A percentile compares a stretch with the other conserved stretches of the same genome.
Conservation (phyloP, 2,888 invertebrate genomes). For the Campoletis raptor region DNA sequence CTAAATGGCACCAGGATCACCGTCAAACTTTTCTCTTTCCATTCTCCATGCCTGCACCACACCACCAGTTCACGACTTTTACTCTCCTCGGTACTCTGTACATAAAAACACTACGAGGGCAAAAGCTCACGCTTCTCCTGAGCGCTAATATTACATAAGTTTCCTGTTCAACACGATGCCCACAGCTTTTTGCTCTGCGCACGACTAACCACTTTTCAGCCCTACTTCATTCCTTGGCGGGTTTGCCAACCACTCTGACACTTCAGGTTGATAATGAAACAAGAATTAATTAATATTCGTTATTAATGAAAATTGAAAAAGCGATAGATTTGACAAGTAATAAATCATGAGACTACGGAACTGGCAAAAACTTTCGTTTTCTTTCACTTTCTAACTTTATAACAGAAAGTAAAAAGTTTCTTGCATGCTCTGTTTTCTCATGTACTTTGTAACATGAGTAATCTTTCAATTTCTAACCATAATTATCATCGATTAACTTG, state of each 20-base stretch:
- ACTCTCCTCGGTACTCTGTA: constrained; percentile 12
- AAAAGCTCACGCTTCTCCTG: constrained; percentile 44
- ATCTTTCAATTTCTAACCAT: not conserved
- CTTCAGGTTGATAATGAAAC: not conserved
- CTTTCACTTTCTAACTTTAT: not conserved
- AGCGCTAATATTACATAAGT: constrained; percentile 52
- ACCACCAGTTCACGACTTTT: constrained; percentile 52
- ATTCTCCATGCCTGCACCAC: constrained; percentile 16
- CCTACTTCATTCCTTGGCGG: constrained; percentile 1
- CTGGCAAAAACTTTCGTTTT: not conserved
- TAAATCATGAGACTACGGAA: not conserved
- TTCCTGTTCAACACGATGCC: constrained; percentile 33
- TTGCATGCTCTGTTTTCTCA: no score
- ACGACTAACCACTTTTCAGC: not conserved
- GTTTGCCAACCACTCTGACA: constrained; percentile 21
- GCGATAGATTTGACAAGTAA: not conserved
- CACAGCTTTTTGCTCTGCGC: not conserved
- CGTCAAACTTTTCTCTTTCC: constrained; percentile 57
- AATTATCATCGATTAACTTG: not conserved
- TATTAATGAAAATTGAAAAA: not conserved
- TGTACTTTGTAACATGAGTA: not conserved
- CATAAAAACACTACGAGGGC: constrained; percentile 31
- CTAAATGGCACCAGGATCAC: constrained; percentile 65
- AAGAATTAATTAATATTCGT: constrained; percentile 1
- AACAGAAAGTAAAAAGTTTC: not conserved